phyloP scores from a whole-genome alignment of 2,113 vertebrate genomes.

The Morone chrysops region DNA sequence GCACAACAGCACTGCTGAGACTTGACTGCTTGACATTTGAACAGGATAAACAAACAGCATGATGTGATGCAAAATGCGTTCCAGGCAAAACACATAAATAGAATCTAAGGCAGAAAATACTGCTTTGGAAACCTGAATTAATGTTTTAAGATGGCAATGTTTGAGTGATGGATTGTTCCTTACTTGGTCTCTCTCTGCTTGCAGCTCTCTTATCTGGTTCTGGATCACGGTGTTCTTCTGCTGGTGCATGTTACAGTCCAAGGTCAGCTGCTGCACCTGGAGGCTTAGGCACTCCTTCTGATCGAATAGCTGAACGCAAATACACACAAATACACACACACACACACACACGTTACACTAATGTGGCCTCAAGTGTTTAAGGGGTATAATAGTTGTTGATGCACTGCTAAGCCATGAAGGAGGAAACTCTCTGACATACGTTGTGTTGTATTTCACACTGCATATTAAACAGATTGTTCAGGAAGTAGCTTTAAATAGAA shows the following conservation, averaged over 20 bases:
- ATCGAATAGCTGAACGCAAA: constrained; percentile 81
- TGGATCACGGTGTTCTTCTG: constrained; percentile 86
- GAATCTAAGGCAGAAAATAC: background rate
- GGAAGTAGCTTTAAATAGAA: background rate
- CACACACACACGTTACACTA: background rate
- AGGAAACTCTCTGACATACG: too few relatives aligned
- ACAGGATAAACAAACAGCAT: background rate
- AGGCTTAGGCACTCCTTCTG: constrained; percentile 87
- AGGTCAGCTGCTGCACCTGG: constrained; percentile 84
- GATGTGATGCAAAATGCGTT: background rate
- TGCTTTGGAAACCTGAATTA: background rate
- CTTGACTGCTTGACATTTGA: constrained; percentile 1
- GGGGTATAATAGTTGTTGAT: background rate
- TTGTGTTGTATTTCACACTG: too few relatives aligned
- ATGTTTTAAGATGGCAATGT: background rate
- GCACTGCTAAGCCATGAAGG: too few relatives aligned
- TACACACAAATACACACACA: background rate
- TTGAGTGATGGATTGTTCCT: background rate
- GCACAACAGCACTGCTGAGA: background rate
- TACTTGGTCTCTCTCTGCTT: constrained; percentile 90
- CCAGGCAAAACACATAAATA: background rate
- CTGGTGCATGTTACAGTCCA: constrained; percentile 88
- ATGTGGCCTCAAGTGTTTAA: background rate
- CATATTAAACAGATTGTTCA: background rate
- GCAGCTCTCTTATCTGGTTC: constrained; percentile 86